Evolutionary conservation across 2,888 invertebrate genomes (phyloP).

Genomic region (Melanotus villosus): DNA sequence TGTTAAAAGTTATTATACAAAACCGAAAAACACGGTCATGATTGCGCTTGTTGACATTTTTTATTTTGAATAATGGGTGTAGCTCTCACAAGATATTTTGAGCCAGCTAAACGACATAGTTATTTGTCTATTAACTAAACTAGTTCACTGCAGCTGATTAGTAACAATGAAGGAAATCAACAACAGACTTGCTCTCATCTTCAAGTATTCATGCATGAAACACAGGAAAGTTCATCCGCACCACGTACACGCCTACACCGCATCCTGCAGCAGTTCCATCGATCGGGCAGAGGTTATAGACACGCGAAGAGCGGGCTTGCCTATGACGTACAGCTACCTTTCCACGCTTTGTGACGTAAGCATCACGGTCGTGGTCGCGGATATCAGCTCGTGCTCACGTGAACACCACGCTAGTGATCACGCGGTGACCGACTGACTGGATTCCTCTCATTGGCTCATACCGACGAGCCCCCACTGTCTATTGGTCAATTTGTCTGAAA

Average conservation of each 20-base stretch:
- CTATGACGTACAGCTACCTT: conserved; percentile 63
- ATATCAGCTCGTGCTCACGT: conserved; percentile 87
- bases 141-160: neutral
- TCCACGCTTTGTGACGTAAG: conserved; percentile 72
- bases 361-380: conserved; percentile 76
- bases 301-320: conserved; percentile 54
- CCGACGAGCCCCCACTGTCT: conserved; percentile 79
- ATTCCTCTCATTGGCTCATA: conserved; percentile 72
- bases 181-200: conserved; percentile 1
- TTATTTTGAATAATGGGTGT: too few relatives aligned
- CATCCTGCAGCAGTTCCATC: conserved; percentile 39
- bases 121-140: too few relatives aligned
- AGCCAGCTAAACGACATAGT: too few relatives aligned
- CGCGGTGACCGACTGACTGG: conserved; percentile 83
- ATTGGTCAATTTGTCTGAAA: conserved; percentile 70
- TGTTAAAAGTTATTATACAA: too few relatives aligned
- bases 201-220: neutral
- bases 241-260: conserved; percentile 55
- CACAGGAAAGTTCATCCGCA: conserved; percentile 18
- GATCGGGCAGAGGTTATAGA: conserved; percentile 43
- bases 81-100: too few relatives aligned
- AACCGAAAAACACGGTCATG: too few relatives aligned
- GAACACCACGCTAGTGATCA: conserved; percentile 85
- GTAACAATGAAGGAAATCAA: neutral
- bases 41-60: too few relatives aligned